Evolutionary conservation across 2,797 vertebrate genomes (phyloP).

Genomic region (Argyrosomus regius): DNA sequence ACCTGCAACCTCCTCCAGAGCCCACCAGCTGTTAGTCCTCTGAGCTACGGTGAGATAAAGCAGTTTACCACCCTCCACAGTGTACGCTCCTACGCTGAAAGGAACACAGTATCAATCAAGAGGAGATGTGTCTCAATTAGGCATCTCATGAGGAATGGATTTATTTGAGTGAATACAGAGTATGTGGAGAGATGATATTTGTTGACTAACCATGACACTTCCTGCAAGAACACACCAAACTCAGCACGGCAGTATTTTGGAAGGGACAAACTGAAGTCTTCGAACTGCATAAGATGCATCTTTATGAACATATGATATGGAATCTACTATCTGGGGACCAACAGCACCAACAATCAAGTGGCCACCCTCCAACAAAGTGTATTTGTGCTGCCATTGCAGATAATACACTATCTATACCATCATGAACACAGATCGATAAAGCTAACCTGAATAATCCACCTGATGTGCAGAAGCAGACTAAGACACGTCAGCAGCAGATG

Average conservation of each 20-base stretch:
- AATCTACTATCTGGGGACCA: neutral
- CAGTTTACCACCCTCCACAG: neutral
- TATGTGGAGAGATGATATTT: neutral
- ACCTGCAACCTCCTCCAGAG: neutral
- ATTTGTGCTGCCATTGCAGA: neutral
- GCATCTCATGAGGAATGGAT: neutral
- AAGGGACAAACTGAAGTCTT: neutral
- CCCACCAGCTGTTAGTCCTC: neutral
- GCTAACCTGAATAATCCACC: slow-evolving; percentile 30
- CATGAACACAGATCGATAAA: slow-evolving; percentile 22
- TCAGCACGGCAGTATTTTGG: neutral
- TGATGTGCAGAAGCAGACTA: slow-evolving; percentile 33
- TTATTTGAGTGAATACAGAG: neutral
- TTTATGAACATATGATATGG: neutral
- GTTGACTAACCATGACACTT: neutral
- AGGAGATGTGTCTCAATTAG: neutral
- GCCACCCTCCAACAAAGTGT: slow-evolving; percentile 14
- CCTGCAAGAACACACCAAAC: neutral
- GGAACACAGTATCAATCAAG: neutral
- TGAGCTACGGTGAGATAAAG: neutral
- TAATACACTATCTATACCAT: slow-evolving; percentile 7
- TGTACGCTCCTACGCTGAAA: neutral
- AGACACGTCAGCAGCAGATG: slow-evolving; percentile 42
- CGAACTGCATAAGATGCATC: neutral
- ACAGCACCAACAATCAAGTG: neutral